These are phyloP conservation scores for Thamnophis sirtalis DNA, from an alignment of 2,113 vertebrate genomes.

Conservation along the genomic window DNA sequence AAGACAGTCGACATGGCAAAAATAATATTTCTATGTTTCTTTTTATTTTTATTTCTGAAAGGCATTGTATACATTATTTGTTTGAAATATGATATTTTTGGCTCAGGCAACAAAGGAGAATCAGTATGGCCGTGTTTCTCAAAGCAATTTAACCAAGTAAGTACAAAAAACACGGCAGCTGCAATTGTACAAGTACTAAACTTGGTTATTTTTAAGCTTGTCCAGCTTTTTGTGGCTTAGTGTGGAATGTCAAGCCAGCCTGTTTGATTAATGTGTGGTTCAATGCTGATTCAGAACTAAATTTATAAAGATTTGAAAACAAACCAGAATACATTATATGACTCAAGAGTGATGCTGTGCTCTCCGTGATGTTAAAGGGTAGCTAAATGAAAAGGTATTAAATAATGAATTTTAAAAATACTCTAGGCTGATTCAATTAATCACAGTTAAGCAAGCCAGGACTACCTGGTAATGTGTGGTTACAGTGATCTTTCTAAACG, in stretches of 20 bases:
- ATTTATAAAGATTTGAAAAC: background rate
- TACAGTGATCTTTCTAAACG: background rate
- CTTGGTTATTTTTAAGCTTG: background rate
- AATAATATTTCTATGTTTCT: slow-evolving; percentile 46
- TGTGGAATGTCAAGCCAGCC: background rate
- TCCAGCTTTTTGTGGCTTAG: background rate
- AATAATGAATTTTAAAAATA: background rate
- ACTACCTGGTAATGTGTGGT: background rate
- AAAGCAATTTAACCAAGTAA: background rate
- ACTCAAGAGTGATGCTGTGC: background rate
- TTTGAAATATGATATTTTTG: slow-evolving; percentile 52
- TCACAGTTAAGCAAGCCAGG: background rate
- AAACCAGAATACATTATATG: background rate
- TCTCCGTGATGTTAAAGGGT: background rate
- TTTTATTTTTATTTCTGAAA: slow-evolving; percentile 49
- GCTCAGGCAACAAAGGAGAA: slow-evolving; percentile 51
- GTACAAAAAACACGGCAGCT: background rate
- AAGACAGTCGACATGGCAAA: slow-evolving; percentile 48
- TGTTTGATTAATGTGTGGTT: background rate
- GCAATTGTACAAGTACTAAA: background rate
- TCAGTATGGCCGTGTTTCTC: slow-evolving; percentile 46
- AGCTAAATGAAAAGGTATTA: background rate
- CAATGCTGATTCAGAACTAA: background rate
- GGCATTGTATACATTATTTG: slow-evolving; percentile 25
- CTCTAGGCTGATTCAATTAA: background rate